Conservation (phyloP, 2,888 invertebrate species). For the Leucozona laternaria region DNA sequence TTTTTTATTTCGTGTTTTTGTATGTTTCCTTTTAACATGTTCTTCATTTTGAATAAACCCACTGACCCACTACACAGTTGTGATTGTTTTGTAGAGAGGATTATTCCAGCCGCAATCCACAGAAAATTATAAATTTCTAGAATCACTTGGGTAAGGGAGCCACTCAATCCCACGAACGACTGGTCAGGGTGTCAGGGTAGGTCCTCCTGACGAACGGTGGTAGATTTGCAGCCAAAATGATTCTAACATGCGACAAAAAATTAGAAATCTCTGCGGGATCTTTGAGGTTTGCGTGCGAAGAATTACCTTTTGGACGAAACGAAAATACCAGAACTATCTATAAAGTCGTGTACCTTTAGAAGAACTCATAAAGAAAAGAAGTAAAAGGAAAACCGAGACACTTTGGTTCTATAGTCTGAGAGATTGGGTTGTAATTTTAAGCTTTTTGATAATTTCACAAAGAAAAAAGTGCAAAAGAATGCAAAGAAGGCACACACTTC, state of each 20-base stretch:
- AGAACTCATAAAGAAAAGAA: neutral
- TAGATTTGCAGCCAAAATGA: conserved; percentile 38
- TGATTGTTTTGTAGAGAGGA: conserved; percentile 37
- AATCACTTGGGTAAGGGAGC: neutral
- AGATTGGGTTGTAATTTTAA: neutral
- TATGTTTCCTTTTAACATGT: conserved; percentile 11
- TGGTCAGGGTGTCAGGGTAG: conserved; percentile 11
- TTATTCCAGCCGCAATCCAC: conserved; percentile 25
- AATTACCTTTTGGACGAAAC: conserved; percentile 43
- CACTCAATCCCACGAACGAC: neutral
- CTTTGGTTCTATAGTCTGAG: neutral
- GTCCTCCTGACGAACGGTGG: neutral
- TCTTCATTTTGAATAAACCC: conserved; percentile 65
- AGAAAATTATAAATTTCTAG: too few species aligned
- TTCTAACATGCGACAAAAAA: conserved; percentile 10
- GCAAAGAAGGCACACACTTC: too few species aligned
- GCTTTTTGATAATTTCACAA: too few species aligned
- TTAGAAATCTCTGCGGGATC: conserved; percentile 44
- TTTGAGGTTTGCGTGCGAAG: conserved; percentile 48
- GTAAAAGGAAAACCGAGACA: neutral
- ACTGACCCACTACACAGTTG: conserved; percentile 48
- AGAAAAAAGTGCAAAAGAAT: too few species aligned
- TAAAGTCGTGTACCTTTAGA: neutral
- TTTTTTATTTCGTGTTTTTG: neutral
- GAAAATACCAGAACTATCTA: neutral